Evolutionary conservation across 2,797 vertebrate genomes (phyloP).

Genomic region (Coendou prehensilis): DNA sequence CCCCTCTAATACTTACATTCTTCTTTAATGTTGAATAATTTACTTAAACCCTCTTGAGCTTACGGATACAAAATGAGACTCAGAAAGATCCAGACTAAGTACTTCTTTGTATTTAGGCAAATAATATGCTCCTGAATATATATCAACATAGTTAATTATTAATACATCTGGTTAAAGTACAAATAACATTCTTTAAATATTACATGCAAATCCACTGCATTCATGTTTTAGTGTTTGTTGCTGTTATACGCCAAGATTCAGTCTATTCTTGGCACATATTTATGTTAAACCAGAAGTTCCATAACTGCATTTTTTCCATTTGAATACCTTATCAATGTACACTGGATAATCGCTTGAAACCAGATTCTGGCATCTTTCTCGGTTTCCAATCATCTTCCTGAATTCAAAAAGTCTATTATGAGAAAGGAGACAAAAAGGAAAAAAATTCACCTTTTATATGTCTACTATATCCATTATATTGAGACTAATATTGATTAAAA

Average conservation of each 20-base stretch:
- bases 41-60: constrained; percentile 23
- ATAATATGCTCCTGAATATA: constrained; percentile 26
- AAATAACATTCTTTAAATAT: constrained; percentile 36
- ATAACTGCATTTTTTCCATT: constrained; percentile 52
- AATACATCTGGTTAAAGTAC: neutral
- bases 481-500: constrained; percentile 55
- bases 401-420: constrained; percentile 96
- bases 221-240: neutral
- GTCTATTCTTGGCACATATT: neutral
- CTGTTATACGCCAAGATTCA: neutral
- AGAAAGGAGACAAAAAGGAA: constrained; percentile 74
- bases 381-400: constrained; percentile 96
- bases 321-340: constrained; percentile 94
- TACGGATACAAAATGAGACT: constrained; percentile 71
- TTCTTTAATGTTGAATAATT: constrained; percentile 62
- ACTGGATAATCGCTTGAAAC: constrained; percentile 97
- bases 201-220: neutral
- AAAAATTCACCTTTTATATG: neutral
- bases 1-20: constrained; percentile 26
- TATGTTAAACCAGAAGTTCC: constrained; percentile 49
- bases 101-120: constrained; percentile 56
- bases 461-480: neutral
- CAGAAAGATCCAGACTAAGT: constrained; percentile 65
- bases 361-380: constrained; percentile 95
- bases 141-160: neutral